Evolutionary conservation across 1,140 invertebrate genomes (phyloP), one percentile per base, ranked within the genome.

Genomic region (Euura saliciscinereae): DNA sequence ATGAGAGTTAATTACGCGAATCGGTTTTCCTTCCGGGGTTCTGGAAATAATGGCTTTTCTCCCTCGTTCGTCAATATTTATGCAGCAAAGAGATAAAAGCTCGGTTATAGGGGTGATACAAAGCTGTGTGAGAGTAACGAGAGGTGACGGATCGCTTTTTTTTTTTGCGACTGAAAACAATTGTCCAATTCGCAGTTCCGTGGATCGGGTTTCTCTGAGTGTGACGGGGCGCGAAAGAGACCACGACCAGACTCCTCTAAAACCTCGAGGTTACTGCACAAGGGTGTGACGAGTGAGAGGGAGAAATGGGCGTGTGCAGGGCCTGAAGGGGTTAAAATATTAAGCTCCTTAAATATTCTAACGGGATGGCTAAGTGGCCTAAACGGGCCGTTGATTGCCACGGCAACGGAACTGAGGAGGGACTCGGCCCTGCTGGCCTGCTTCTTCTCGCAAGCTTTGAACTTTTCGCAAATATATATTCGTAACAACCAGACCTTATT

Each of bases 331-430:
- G 66, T 67, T 67, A 44, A 67, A 67, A 67, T 67, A 42, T 67
- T 67, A 67, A 67, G 43, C 13, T 42, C 66, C 66, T 42, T 67
- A 67, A 67, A 67, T 67, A 67, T 67, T 67, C 2, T 13, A 67
- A 44, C 66, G 42, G 66, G 13, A 4, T 10, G 43, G 66, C 66
- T 67, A 67, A 67, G 66, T 67, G 66, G 66, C 7, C 66, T 67
- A 67, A 67, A 67, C 13, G 66, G 13, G 11, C 42, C 13, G 43
- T 8, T 59, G 51, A 59, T 59, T 59, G 51, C 51, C 51, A 59
- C 51, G 51, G 51, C 8, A 59, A n/a, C n/a, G 51, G n/a, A 59
- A 59, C 8, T n/a, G 8, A 59, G n/a, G n/a, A 59, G 51, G 51
- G 51, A 59, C 51, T 8, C 51, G 51, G 2, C 51, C 51, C 51